Evolutionary conservation across 2,113 vertebrate genomes (phyloP).

Genomic region (Motacilla alba): DNA sequence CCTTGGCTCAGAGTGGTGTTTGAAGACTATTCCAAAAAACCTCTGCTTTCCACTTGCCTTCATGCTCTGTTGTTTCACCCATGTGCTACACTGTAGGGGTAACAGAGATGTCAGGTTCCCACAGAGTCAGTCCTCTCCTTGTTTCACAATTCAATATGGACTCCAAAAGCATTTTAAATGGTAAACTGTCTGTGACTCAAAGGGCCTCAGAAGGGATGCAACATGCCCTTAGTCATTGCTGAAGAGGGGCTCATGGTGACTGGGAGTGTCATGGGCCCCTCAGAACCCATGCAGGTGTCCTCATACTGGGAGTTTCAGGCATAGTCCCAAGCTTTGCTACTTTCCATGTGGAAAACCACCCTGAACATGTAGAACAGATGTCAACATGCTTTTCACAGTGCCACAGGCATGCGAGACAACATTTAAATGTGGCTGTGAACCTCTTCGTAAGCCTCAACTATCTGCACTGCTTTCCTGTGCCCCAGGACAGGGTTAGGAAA

Average conservation of each 20-base stretch:
- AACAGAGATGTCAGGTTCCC: rapidly evolving
- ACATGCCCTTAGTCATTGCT: not conserved
- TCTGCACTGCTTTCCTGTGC: not conserved
- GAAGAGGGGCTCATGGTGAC: not conserved
- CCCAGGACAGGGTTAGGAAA: not conserved
- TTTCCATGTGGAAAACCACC: not conserved
- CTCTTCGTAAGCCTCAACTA: not conserved
- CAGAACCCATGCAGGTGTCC: not conserved
- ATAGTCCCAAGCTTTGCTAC: not conserved
- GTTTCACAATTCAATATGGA: not conserved
- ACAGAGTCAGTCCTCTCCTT: not conserved
- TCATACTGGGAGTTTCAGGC: not conserved
- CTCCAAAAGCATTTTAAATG: not conserved
- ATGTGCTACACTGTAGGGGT: rapidly evolving
- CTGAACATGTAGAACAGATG: not conserved
- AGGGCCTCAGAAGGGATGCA: not conserved
- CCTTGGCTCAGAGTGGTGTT: not conserved
- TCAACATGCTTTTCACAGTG: not conserved
- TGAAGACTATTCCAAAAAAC: not conserved
- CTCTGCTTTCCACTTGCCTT: not conserved
- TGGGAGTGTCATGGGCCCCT: not conserved
- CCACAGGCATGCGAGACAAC: rapidly evolving
- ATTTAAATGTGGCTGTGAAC: not conserved
- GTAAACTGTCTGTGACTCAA: not conserved
- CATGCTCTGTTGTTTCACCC: not conserved